Base-by-base conservation (phyloP, 2,888 invertebrate genomes). In the Cenopis cana region DNA sequence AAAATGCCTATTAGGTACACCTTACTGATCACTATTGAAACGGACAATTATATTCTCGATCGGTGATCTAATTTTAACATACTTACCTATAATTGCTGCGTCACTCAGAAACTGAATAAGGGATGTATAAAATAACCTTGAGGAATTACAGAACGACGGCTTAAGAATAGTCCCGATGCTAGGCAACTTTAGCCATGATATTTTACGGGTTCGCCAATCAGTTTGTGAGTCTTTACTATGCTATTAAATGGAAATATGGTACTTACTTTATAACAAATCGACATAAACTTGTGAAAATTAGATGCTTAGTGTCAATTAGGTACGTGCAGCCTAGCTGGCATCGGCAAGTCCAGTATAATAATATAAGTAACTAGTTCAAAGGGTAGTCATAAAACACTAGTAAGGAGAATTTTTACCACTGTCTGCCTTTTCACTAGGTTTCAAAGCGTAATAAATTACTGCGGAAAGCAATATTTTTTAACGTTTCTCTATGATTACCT, bases 261-360 rank as follows among this genome's bases (percentile, higher is more conserved):
- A 14, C 18, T n/a, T n/a, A n/a, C n/a, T n/a, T n/a, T 46, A 41
- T 14, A 41, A 29, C 17, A 49, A 29, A 61, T n/a, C n/a, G n/a
- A n/a, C n/a, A n/a, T 29, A 61, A 61, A 61, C 46, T n/a, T 61
- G 12, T n/a, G 60, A 61, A 61, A 61, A 49, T 61, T 61, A n/a
- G 29, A 33, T 49, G 49, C 29, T 1, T 49, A 29, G 60, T 61
- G 49, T 49, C 46, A 61, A 61, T 49, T 46, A 33, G 5, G n/a
- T 4, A 0, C 56, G 17, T 18, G 17, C 4, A 6, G 36, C 10
- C 33, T 56, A 18, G 41, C 24, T 14, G 46, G 46, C 18, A n/a
- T n/a, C n/a, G 46, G 46, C 18, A n/a, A 49, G 11, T 61, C 49
- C 49, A 49, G 60, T 46, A 17, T 29, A 60, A n/a, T 14, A 2